Percentiles rank a stretch among this genome's conserved stretches.
Conservation (phyloP, 2,888 invertebrate genomes). For the Ectemnius lituratus region DNA sequence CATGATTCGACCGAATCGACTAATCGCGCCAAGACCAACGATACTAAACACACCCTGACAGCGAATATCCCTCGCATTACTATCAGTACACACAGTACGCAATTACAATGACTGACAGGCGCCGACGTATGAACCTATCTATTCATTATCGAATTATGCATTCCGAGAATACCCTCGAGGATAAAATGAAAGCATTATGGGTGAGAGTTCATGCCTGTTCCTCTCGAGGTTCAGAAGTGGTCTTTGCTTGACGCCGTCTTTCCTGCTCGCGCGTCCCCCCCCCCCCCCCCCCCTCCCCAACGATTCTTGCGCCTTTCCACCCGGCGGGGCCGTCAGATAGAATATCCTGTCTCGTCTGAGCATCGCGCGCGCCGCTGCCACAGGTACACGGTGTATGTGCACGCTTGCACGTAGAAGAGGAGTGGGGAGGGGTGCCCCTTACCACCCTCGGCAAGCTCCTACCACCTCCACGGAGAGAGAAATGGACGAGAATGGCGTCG, state of each 20-base stretch:
- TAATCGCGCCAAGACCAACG: too few relatives aligned
- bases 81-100: too few relatives aligned
- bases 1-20: too few relatives aligned
- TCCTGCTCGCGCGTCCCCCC: constrained; percentile 28
- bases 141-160: constrained; percentile 1
- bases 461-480: constrained; percentile 43
- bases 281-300: too few relatives aligned
- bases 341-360: constrained; percentile 54
- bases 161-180: not conserved
- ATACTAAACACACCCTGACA: too few relatives aligned
- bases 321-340: constrained; percentile 45
- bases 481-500: constrained; percentile 68
- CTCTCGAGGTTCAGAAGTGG: constrained; percentile 15
- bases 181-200: not conserved
- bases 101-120: too few relatives aligned
- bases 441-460: constrained; percentile 45
- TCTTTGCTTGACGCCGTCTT: constrained; percentile 39
- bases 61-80: too few relatives aligned
- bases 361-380: constrained; percentile 42
- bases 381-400: constrained; percentile 31
- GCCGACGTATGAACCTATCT: too few relatives aligned
- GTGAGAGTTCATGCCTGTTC: not conserved
- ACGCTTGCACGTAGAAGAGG: constrained; percentile 19
- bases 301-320: constrained; percentile 29
- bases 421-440: constrained; percentile 4